Percentiles rank a stretch among this genome's conserved stretches.
These are phyloP conservation scores for Exephanes ischioxanthus DNA, from an alignment of 2,888 invertebrate species.

Conservation along the genomic window DNA sequence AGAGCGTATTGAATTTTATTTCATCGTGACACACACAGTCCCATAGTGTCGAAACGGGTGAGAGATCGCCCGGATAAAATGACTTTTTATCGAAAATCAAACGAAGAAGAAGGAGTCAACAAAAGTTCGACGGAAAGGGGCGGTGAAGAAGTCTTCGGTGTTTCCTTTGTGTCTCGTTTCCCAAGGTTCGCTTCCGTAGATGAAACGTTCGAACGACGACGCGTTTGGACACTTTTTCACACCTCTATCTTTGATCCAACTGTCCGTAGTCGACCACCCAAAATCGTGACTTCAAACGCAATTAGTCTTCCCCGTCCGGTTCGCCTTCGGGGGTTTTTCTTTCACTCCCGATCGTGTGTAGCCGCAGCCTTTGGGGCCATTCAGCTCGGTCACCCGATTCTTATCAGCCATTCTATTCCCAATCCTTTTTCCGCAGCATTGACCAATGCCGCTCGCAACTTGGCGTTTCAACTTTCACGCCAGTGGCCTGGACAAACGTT, in stretches of 20 bases:
- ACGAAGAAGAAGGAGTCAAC: slow-evolving; percentile 6
- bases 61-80: slow-evolving; percentile 11
- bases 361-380: slow-evolving; percentile 29
- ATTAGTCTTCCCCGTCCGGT: slow-evolving; percentile 57
- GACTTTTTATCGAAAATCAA: slow-evolving; percentile 37
- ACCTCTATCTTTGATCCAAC: not conserved
- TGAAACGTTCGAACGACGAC: slow-evolving; percentile 60
- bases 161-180: slow-evolving; percentile 63
- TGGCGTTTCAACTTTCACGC: slow-evolving; percentile 31
- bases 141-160: slow-evolving; percentile 42
- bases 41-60: not conserved
- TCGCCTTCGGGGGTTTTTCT: slow-evolving; percentile 22
- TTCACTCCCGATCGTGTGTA: slow-evolving; percentile 9
- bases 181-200: slow-evolving; percentile 45
- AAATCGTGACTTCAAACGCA: slow-evolving; percentile 58
- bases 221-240: slow-evolving; percentile 38
- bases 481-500: slow-evolving; percentile 4
- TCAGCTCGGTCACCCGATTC: slow-evolving; percentile 29
- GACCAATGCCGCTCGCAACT: slow-evolving; percentile 35
- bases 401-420: slow-evolving; percentile 34
- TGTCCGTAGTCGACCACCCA: slow-evolving; percentile 39
- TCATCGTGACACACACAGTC: too few species aligned
- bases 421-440: slow-evolving; percentile 10
- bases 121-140: slow-evolving; percentile 35
- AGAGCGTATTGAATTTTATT: too few species aligned